A percentile compares a stretch with the other conserved stretches of the same genome.
Conservation (phyloP, 2,888 invertebrate species). For the Drosophila maculinotata region DNA sequence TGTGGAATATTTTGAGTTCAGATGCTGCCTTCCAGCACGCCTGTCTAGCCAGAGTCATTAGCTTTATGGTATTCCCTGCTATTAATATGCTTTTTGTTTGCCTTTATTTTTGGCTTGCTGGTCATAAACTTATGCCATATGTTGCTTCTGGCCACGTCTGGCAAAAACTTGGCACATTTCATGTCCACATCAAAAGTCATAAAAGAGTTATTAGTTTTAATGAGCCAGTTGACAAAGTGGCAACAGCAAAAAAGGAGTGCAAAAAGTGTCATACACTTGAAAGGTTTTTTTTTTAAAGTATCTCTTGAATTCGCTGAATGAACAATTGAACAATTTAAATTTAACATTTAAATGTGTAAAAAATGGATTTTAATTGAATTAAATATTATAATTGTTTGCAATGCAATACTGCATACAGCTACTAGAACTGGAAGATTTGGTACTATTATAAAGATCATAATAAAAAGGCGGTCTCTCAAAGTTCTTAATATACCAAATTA, state of each 20-base stretch:
- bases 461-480: too few relatives aligned
- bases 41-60: constrained; percentile 36
- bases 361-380: too few relatives aligned
- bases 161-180: constrained; percentile 35
- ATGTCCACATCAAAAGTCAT: constrained; percentile 33
- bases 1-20: constrained; percentile 21
- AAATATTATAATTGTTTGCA: too few relatives aligned
- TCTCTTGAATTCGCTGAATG: constrained; percentile 10
- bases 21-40: neutral
- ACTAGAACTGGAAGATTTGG: too few relatives aligned
- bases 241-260: constrained; percentile 2
- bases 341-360: too few relatives aligned
- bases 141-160: constrained; percentile 12
- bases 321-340: neutral
- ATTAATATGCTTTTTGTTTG: constrained; percentile 5
- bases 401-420: neutral
- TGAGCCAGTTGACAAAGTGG: constrained; percentile 24
- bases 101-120: neutral
- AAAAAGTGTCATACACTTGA: constrained; percentile 4
- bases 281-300: constrained; percentile 8
- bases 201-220: constrained; percentile 64
- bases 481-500: too few relatives aligned
- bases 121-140: constrained; percentile 28
- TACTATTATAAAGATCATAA: too few relatives aligned
- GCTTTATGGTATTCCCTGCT: constrained; percentile 18